Base-by-base conservation (phyloP, 2,797 vertebrate species). In the Champsocephalus esox region DNA sequence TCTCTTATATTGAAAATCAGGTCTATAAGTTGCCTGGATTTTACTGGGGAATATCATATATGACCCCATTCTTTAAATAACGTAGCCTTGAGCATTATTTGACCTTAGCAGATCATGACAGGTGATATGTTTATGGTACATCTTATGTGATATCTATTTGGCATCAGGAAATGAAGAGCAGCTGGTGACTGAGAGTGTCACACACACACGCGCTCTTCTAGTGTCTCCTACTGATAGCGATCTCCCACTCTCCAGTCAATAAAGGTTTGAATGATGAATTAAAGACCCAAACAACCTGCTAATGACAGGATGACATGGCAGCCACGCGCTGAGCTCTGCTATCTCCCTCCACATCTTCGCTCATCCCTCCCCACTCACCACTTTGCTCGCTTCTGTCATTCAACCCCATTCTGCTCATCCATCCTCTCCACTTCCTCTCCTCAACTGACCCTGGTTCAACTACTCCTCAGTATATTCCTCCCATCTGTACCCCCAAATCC, bases 211-310 rank as follows among this genome's bases (percentile, higher is more conserved):
- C 45, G 5, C 66, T 70, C 79, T 44, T 77, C 80, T 77, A 63
- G 79, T 72, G 77, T 83, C 89, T 87, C 60, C 68, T 44, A 12
- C 70, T 81, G 92, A 94, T 93, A 92, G 89, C 55, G 84, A 92
- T 94, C 92, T 90, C 80, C 82, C 81, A 78, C 91, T 91, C 89
- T 88, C 82, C 77, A 90, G 90, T 93, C 90, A 93, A 92, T 93
- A 93, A 93, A 92, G 88, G 91, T 88, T 82, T 87, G 80, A 90
- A 92, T 92, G 90, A 93, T 94, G 80, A 92, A 94, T 94, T 92
- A 92, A 93, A 92, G 88, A 88, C 83, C 90, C 83, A 90, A 92
- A 94, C 91, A 94, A 90, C 85, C 86, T 79, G 85, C 90, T 93
- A 92, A 93, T 93, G 92, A 92, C 85, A 89, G 91, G 88, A 88